Evolutionary conservation across 2,888 invertebrate genomes (phyloP).

Genomic region (Euplagia quadripunctaria): DNA sequence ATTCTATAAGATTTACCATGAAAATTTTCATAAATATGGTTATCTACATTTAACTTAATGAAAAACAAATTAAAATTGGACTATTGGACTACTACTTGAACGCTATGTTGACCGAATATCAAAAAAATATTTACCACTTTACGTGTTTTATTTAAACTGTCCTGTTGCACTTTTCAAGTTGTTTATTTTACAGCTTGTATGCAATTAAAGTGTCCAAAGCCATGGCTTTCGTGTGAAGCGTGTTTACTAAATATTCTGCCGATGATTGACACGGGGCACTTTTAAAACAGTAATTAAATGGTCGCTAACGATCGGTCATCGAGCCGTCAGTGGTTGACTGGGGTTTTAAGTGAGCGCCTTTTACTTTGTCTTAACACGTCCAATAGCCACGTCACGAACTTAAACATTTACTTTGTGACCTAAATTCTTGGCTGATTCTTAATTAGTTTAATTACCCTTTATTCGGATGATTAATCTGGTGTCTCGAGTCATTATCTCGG

Average conservation of each 20-base stretch:
- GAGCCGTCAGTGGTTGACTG: constrained; percentile 58
- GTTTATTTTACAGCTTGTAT: constrained; percentile 3
- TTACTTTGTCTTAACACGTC: constrained; percentile 33
- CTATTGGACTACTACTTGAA: background rate
- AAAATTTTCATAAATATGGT: background rate
- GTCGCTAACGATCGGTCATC: constrained; percentile 72
- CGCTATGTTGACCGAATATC: background rate
- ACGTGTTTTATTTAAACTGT: constrained; percentile 7
- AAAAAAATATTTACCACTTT: background rate
- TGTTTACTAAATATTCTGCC: constrained; percentile 62
- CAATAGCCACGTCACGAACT: constrained; percentile 50
- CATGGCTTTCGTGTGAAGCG: constrained; percentile 42
- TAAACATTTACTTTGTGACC: constrained; percentile 60
- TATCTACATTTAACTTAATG: background rate
- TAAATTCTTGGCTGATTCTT: constrained; percentile 45
- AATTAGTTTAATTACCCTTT: constrained; percentile 49
- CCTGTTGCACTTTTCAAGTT: background rate
- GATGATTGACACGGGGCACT: constrained; percentile 76
- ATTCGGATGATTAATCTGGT: constrained; percentile 33
- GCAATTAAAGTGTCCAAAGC: constrained; percentile 21
- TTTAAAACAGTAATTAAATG: constrained; percentile 80
- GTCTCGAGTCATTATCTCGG: background rate
- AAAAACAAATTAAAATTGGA: background rate
- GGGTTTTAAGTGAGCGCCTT: constrained; percentile 67
- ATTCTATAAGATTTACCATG: no score